Conservation (phyloP, 2,113 vertebrate species). For the Corythaixoides concolor region DNA sequence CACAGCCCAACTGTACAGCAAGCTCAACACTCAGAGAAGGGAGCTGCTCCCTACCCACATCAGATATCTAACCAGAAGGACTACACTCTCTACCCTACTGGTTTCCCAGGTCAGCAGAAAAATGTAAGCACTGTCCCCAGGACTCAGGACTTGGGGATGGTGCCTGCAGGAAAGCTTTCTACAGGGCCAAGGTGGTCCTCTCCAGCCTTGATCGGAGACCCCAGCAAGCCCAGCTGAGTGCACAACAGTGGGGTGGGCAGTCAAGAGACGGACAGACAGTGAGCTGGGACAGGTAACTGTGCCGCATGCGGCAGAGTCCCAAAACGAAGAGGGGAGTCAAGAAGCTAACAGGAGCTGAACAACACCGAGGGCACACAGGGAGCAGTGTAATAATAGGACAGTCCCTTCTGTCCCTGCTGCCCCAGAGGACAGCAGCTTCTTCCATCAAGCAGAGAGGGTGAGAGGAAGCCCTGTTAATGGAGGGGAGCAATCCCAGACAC, state of each 20-base stretch:
- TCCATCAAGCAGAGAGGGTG: not conserved
- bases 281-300: not conserved
- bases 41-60: not conserved
- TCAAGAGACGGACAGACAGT: not conserved
- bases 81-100: not conserved
- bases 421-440: not conserved
- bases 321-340: not conserved
- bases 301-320: fast-evolving
- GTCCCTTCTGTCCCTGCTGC: not conserved
- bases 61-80: not conserved
- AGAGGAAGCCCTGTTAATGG: not conserved
- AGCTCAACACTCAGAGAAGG: not conserved
- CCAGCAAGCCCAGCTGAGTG: not conserved
- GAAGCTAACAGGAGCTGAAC: not conserved
- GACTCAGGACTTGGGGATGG: not conserved
- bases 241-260: not conserved
- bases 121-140: not conserved
- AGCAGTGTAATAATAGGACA: fast-evolving
- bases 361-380: not conserved
- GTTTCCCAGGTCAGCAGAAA: not conserved
- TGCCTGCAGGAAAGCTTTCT: not conserved
- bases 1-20: not conserved
- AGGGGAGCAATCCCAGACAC: not conserved
- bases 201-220: not conserved
- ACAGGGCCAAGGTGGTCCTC: not conserved